Percentiles rank a stretch among this genome's conserved stretches.
These are phyloP conservation scores for Pelvicachromis taeniatus DNA, from an alignment of 2,113 vertebrate genomes.

Conservation along the genomic window DNA sequence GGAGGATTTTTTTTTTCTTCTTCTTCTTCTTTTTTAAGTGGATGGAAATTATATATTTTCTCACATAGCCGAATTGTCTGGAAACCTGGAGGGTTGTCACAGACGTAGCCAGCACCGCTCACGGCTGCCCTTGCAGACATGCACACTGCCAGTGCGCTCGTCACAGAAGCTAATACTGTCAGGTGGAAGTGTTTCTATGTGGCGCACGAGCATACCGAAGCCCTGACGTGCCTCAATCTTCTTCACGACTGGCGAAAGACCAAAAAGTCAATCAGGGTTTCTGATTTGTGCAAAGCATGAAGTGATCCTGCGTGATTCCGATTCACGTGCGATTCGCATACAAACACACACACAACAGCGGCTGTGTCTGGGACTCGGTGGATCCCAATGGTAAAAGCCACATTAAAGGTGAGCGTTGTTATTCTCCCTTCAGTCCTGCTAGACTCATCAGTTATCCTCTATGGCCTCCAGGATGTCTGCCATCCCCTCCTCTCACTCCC, in stretches of 20 bases:
- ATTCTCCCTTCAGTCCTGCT: constrained; percentile 70
- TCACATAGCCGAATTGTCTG: constrained; percentile 20
- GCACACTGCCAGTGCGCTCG: constrained; percentile 15
- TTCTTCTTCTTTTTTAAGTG: not conserved
- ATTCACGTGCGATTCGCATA: constrained; percentile 15
- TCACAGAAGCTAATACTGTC: constrained; percentile 29
- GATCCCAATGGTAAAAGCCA: constrained; percentile 52
- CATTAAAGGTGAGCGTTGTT: constrained; percentile 70
- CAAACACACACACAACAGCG: not conserved
- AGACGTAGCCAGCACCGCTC: constrained; percentile 8
- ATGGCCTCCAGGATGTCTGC: constrained; percentile 72
- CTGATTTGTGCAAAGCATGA: constrained; percentile 11
- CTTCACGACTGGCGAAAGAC: not conserved
- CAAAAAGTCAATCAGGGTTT: constrained; percentile 27
- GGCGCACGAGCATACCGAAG: constrained; percentile 9
- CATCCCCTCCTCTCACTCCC: constrained; percentile 55
- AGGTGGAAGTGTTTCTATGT: not conserved
- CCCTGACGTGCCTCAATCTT: not conserved
- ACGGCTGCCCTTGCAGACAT: not conserved
- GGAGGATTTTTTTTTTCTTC: not conserved
- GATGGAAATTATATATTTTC: constrained; percentile 55
- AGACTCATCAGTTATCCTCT: constrained; percentile 78
- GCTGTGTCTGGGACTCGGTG: constrained; percentile 21
- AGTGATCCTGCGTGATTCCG: not conserved
- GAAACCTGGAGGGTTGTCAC: constrained; percentile 26